Evolutionary conservation across 2,888 invertebrate genomes (phyloP).

Genomic region (Drosophila diplacantha): DNA sequence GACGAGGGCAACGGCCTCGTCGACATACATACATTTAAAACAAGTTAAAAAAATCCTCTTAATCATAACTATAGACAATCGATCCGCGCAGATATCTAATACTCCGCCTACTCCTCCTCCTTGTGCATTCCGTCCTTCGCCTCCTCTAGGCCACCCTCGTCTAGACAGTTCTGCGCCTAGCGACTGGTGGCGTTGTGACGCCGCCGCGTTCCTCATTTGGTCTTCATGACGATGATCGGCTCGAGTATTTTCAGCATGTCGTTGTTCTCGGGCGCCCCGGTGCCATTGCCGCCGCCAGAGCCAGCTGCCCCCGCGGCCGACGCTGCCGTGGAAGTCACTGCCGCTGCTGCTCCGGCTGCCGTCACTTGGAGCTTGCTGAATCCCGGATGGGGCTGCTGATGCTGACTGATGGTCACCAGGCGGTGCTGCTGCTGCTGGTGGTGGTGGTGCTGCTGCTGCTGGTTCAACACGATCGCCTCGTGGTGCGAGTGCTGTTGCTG

Average conservation of each 20-base stretch:
- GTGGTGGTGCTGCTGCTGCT: slow-evolving; percentile 54
- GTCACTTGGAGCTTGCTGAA: slow-evolving; percentile 56
- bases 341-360: slow-evolving; percentile 13
- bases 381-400: slow-evolving; percentile 50
- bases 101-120: not conserved
- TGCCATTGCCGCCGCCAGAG: slow-evolving; percentile 30
- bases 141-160: not conserved
- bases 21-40: slow-evolving; percentile 15
- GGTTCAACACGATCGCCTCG: slow-evolving; percentile 61
- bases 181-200: slow-evolving; percentile 41
- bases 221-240: slow-evolving; percentile 78
- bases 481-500: slow-evolving; percentile 62
- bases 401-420: slow-evolving; percentile 63
- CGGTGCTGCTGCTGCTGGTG: slow-evolving; percentile 63
- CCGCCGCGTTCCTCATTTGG: slow-evolving; percentile 73
- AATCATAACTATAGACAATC: slow-evolving; percentile 35
- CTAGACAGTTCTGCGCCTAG: slow-evolving; percentile 26
- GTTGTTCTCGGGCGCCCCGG: slow-evolving; percentile 72
- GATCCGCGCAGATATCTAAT: not conserved
- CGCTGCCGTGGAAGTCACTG: slow-evolving; percentile 32
- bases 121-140: slow-evolving; percentile 8
- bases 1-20: not conserved
- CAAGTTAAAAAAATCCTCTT: slow-evolving; percentile 27
- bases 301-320: slow-evolving; percentile 31
- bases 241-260: slow-evolving; percentile 78